phyloP scores from a whole-genome alignment of 2,888 invertebrate species.

The Andrena camellia region DNA sequence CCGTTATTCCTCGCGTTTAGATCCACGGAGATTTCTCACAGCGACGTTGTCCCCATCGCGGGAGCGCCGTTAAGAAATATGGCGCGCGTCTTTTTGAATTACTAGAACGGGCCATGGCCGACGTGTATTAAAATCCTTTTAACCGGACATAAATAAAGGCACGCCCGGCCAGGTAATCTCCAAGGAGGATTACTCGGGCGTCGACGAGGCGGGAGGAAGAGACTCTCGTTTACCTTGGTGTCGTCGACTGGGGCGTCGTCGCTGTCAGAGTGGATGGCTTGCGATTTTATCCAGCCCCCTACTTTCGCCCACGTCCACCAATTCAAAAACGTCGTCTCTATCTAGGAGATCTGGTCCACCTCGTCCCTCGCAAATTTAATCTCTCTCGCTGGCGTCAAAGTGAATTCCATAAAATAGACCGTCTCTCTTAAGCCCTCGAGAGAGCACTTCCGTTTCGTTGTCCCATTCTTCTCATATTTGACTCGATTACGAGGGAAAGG shows the following conservation, averaged over 20 bases:
- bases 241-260: conserved; percentile 33
- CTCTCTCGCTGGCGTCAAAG: conserved; percentile 57
- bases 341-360: conserved; percentile 31
- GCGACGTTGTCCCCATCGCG: too few species aligned
- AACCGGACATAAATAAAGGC: conserved; percentile 80
- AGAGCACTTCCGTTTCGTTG: conserved; percentile 61
- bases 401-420: conserved; percentile 65
- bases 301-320: conserved; percentile 34
- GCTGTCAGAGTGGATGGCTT: conserved; percentile 16
- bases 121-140: conserved; percentile 81
- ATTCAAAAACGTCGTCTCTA: conserved; percentile 51
- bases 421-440: conserved; percentile 41
- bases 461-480: conserved; percentile 65
- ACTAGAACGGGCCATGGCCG: conserved; percentile 69
- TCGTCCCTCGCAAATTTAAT: conserved; percentile 63
- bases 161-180: conserved; percentile 73
- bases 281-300: conserved; percentile 50
- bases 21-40: conserved; percentile 2
- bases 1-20: conserved; percentile 1
- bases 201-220: conserved; percentile 34
- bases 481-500: conserved; percentile 56
- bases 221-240: conserved; percentile 50
- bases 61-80: conserved; percentile 16
- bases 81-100: conserved; percentile 74
- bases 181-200: conserved; percentile 68